Conservation (phyloP, 2,113 vertebrate species). For the Alces alces region DNA sequence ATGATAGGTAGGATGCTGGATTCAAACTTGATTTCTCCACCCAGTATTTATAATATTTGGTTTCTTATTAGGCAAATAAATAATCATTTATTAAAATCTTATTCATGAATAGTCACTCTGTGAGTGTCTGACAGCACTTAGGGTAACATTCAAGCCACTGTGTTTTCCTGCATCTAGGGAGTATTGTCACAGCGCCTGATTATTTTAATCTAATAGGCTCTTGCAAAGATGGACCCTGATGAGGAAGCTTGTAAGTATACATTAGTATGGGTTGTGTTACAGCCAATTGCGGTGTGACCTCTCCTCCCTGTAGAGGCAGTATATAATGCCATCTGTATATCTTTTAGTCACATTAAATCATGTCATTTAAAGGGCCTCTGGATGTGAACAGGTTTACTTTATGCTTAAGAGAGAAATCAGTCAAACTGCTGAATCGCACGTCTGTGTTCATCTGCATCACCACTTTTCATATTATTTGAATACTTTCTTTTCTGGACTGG, state of each 20-base stretch:
- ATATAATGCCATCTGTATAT: constrained; percentile 77
- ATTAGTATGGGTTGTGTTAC: constrained; percentile 72
- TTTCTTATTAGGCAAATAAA: constrained; percentile 20
- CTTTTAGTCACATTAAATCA: constrained; percentile 81
- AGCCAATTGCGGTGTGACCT: constrained; percentile 80
- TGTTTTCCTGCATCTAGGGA: constrained; percentile 19
- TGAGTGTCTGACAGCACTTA: not conserved
- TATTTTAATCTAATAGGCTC: constrained; percentile 58
- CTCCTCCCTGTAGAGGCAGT: constrained; percentile 70
- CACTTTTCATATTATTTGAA: not conserved
- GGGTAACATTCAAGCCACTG: not conserved
- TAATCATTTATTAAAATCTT: constrained; percentile 27
- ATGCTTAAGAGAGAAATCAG: constrained; percentile 68
- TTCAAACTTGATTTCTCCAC: constrained; percentile 1
- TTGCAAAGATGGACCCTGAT: constrained; percentile 47
- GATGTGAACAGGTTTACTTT: constrained; percentile 72
- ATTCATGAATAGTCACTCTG: not conserved
- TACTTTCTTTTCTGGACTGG: not conserved
- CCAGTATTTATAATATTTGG: not conserved
- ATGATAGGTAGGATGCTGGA: not conserved
- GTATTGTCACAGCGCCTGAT: constrained; percentile 48
- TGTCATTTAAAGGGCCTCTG: constrained; percentile 72
- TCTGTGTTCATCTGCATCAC: not conserved
- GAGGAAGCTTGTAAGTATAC: constrained; percentile 76
- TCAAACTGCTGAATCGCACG: constrained; percentile 28